phyloP scores from a whole-genome alignment of 1,140 invertebrate species.

The Oedothorax gibbosus region DNA sequence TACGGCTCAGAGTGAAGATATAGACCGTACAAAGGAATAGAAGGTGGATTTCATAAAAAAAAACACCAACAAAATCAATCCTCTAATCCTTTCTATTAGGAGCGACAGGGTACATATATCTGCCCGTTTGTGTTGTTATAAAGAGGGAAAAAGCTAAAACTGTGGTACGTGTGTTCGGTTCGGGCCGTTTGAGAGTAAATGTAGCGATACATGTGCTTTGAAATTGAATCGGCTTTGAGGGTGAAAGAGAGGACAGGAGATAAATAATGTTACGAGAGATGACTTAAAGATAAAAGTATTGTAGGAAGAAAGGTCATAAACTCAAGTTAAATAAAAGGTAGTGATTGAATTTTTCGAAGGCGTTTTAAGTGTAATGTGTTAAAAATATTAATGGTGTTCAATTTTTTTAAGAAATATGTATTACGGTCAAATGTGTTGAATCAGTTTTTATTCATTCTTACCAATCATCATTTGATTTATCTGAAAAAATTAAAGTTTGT shows the following conservation, averaged over 20 bases:
- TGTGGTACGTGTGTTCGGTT: background rate
- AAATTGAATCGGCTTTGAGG: conserved; percentile 47
- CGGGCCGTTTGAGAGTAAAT: conserved; percentile 32
- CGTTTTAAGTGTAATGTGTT: too few species aligned
- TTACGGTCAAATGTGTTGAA: too few species aligned
- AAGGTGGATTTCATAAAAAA: background rate
- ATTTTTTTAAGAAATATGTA: too few species aligned
- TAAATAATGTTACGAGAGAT: too few species aligned
- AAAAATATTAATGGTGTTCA: too few species aligned
- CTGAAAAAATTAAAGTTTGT: too few species aligned
- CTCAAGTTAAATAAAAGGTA: too few species aligned
- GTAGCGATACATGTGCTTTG: conserved; percentile 29
- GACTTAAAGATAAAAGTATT: too few species aligned
- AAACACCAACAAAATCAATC: conserved; percentile 6
- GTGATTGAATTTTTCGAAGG: too few species aligned
- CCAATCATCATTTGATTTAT: too few species aligned
- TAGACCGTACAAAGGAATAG: conserved; percentile 39
- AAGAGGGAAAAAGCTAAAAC: background rate
- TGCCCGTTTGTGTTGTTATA: background rate
- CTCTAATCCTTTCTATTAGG: conserved; percentile 28
- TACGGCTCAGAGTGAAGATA: conserved; percentile 40
- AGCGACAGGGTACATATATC: conserved; percentile 48
- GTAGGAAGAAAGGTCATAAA: too few species aligned
- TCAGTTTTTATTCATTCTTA: too few species aligned
- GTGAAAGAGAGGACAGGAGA: background rate